Conservation (phyloP, 2,888 invertebrate genomes). For the Hymenopus coronatus region DNA sequence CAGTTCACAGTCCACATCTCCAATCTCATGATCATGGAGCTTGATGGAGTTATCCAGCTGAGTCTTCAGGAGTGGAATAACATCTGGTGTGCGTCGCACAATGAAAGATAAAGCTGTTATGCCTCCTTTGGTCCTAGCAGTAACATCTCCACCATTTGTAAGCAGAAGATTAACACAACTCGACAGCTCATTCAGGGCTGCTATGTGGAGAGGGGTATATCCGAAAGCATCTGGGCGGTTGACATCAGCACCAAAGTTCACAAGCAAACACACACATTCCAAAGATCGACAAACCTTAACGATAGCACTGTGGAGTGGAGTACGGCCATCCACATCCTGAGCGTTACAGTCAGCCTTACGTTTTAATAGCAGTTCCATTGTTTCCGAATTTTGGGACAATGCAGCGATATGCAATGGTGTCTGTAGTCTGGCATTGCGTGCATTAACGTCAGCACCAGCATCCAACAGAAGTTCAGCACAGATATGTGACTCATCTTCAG, state of each 20-base stretch:
- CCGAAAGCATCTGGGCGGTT: conserved; percentile 77
- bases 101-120: conserved; percentile 78
- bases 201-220: conserved; percentile 80
- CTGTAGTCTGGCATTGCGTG: conserved; percentile 71
- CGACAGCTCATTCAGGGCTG: conserved; percentile 79
- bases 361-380: conserved; percentile 66
- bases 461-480: conserved; percentile 71
- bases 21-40: conserved; percentile 78
- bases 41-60: conserved; percentile 74
- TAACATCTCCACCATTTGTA: conserved; percentile 76
- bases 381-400: conserved; percentile 74
- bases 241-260: conserved; percentile 46
- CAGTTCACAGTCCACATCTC: conserved; percentile 82
- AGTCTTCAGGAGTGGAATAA: conserved; percentile 66
- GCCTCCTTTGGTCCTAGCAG: conserved; percentile 75
- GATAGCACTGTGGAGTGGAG: conserved; percentile 76
- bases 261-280: conserved; percentile 65
- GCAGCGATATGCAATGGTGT: conserved; percentile 84
- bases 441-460: conserved; percentile 73
- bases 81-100: conserved; percentile 79
- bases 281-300: conserved; percentile 66
- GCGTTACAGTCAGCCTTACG: conserved; percentile 64
- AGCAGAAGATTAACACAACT: conserved; percentile 70
- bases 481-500: conserved; percentile 80
- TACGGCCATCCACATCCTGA: conserved; percentile 70